Conservation (phyloP, 2,113 vertebrate species). For the Phasianus colchicus region DNA sequence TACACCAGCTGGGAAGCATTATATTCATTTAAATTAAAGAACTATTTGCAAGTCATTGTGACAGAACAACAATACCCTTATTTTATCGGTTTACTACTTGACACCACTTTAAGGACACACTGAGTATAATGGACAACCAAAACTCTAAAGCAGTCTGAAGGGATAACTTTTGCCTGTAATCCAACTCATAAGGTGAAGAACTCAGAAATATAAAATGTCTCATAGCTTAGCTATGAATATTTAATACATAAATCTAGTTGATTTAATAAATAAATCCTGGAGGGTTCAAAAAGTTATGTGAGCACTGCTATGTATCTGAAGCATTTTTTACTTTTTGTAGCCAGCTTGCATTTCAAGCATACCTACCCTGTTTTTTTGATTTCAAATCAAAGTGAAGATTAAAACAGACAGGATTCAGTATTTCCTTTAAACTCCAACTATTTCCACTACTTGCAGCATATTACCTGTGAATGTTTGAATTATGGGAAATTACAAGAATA, state of each 20-base stretch:
- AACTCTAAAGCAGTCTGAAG: constrained; percentile 8
- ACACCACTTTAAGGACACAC: not conserved
- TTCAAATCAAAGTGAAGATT: constrained; percentile 35
- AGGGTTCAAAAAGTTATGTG: not conserved
- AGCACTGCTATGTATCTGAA: not conserved
- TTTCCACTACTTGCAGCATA: constrained; percentile 44
- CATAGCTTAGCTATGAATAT: not conserved
- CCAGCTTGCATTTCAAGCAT: constrained; percentile 18
- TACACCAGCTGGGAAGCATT: not conserved
- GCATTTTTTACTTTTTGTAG: constrained; percentile 24
- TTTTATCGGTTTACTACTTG: not conserved
- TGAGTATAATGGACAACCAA: not conserved
- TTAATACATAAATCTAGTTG: not conserved
- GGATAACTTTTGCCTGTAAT: not conserved
- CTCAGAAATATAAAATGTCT: constrained; percentile 6
- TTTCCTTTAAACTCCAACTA: constrained; percentile 14
- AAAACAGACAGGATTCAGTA: constrained; percentile 17
- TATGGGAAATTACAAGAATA: not conserved
- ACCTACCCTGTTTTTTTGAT: not conserved
- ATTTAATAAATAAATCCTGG: not conserved
- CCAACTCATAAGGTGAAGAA: not conserved
- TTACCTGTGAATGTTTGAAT: constrained; percentile 33
- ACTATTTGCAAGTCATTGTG: not conserved
- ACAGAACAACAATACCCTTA: not conserved
- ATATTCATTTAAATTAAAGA: not conserved